Percentiles rank a stretch among this genome's conserved stretches.
Evolutionary conservation across 2,888 invertebrate genomes (phyloP).

Genomic region (Himalopsyche kuldschensis): DNA sequence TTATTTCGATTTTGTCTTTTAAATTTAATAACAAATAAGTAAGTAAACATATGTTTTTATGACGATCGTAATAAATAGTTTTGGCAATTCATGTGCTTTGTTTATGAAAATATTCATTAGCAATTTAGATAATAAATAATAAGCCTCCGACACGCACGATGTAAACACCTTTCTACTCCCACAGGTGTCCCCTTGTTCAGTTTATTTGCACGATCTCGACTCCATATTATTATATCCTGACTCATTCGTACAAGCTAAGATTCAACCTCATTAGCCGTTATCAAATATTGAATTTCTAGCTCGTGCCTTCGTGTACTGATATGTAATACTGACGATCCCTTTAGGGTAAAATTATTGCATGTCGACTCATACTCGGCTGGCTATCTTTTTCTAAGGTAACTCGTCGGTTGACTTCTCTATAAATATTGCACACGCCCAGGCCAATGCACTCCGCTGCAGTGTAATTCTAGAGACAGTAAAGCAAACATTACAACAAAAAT

Average conservation of each 20-base stretch:
- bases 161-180: not conserved
- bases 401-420: conserved; percentile 8
- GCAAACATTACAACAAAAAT: not conserved
- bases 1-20: not conserved
- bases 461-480: not conserved
- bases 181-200: not conserved
- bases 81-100: too few relatives aligned
- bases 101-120: too few relatives aligned
- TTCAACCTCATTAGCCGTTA: too few relatives aligned
- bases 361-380: not conserved
- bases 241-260: not conserved
- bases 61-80: too few relatives aligned
- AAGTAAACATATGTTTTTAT: too few relatives aligned
- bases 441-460: conserved; percentile 16
- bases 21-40: too few relatives aligned
- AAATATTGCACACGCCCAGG: conserved; percentile 18
- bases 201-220: not conserved
- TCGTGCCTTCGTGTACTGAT: too few relatives aligned
- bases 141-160: too few relatives aligned
- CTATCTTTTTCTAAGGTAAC: not conserved
- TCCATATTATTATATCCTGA: not conserved
- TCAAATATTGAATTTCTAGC: too few relatives aligned
- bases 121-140: too few relatives aligned
- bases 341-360: too few relatives aligned
- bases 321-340: too few relatives aligned